Percentiles rank a stretch among this genome's conserved stretches.
Conservation (phyloP, 2,888 invertebrate genomes). For the Elegia similella region DNA sequence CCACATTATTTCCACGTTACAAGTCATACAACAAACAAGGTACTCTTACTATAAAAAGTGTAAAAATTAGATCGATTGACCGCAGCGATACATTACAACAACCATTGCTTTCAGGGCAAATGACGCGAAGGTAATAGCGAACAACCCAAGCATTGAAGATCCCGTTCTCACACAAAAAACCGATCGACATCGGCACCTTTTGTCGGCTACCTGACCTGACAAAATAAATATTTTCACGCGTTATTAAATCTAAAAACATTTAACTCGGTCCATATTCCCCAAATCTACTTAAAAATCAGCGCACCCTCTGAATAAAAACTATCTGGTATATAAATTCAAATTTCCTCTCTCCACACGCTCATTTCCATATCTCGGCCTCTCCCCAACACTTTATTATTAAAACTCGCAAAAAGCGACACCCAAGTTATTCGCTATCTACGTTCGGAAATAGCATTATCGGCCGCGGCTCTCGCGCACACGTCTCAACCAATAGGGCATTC, state of each 20-base stretch:
- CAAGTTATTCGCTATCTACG: constrained; percentile 74
- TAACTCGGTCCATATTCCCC: constrained; percentile 30
- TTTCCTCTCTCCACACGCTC: constrained; percentile 79
- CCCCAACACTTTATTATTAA: constrained; percentile 78
- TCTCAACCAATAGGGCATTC: constrained; percentile 82
- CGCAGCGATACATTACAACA: constrained; percentile 23
- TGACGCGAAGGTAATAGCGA: constrained; percentile 22
- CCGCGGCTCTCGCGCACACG: constrained; percentile 72
- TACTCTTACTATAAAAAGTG: constrained; percentile 19
- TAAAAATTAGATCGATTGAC: constrained; percentile 21
- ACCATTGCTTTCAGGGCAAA: constrained; percentile 24
- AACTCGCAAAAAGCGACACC: constrained; percentile 78
- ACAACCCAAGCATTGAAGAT: constrained; percentile 14
- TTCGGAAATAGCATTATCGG: constrained; percentile 80
- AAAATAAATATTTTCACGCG: constrained; percentile 34
- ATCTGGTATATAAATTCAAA: constrained; percentile 81
- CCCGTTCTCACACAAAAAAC: constrained; percentile 31
- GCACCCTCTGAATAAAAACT: constrained; percentile 75
- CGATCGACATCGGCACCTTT: constrained; percentile 13
- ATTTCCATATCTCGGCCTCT: constrained; percentile 77
- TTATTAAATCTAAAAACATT: constrained; percentile 24
- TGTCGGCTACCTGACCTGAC: constrained; percentile 26
- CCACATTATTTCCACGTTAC: constrained; percentile 22
- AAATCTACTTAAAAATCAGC: constrained; percentile 49
- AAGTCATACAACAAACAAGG: constrained; percentile 15